A percentile compares a stretch with the other conserved stretches of the same genome.
phyloP scores from a whole-genome alignment of 2,888 invertebrate genomes.

The Drosophila seclusa region DNA sequence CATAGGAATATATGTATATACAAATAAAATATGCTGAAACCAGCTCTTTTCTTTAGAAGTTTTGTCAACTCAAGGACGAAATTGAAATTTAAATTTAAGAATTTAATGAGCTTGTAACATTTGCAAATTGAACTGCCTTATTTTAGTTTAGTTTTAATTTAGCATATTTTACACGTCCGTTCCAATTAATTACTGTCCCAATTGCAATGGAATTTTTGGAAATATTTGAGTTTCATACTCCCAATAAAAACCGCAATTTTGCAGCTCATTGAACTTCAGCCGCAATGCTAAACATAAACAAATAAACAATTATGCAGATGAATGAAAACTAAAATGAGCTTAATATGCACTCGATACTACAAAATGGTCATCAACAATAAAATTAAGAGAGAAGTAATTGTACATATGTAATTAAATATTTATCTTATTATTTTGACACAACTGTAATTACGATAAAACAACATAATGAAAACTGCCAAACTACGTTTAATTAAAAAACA shows the following conservation, averaged over 20 bases:
- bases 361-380: constrained; percentile 12
- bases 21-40: constrained; percentile 16
- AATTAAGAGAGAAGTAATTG: constrained; percentile 27
- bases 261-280: constrained; percentile 48
- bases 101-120: neutral
- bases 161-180: too few species aligned
- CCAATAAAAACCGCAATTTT: constrained; percentile 35
- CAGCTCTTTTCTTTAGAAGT: neutral
- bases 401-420: constrained; percentile 68
- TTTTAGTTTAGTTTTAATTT: neutral
- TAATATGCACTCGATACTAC: constrained; percentile 9
- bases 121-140: neutral
- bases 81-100: neutral
- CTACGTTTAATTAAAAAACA: constrained; percentile 37
- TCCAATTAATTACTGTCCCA: neutral
- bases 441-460: constrained; percentile 37
- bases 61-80: neutral
- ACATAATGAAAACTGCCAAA: constrained; percentile 54
- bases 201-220: constrained; percentile 7
- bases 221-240: constrained; percentile 4
- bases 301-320: constrained; percentile 47
- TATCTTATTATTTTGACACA: constrained; percentile 49
- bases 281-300: constrained; percentile 33
- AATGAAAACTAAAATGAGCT: constrained; percentile 44
- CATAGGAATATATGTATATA: constrained; percentile 24